Evolutionary conservation across 1,140 invertebrate species (phyloP), one percentile per base, ranked within the genome.

Genomic region (Cataglyphis hispanica): DNA sequence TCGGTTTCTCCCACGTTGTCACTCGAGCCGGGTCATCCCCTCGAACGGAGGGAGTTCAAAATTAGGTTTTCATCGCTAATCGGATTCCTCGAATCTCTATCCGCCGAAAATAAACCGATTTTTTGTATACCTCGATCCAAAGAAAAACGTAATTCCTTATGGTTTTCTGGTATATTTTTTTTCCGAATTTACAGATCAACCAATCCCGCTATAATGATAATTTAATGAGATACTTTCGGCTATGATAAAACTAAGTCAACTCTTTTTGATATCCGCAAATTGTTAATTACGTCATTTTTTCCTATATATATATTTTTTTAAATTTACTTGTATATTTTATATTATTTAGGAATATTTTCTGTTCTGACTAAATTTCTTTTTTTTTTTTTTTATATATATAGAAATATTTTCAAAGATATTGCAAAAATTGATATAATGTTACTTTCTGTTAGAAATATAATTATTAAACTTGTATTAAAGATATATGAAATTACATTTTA

Each of bases 41-140:
- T 78, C 61, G 70, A 84, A 27, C 84, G 66, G 34, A 50, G 46
- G 61, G 37, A 27, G 64, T 64, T 76, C 22, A 74, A 76, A 87
- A 89, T 87, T 86, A 90, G 85, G 66, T 90, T 90, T 90, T 90
- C 87, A 90, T 87, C 84, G 87, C 43, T 89, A 89, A 89, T 89
- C 88, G 87, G 84, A 84, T 89, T 89, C 69, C 63, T 63, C 40
- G 84, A 88, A 90, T 87, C 86, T 50, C 46, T 50, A 85, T 78
- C 66, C 60, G 77, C 72, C 77, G n/a, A 64, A 40, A 64, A 84
- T 89, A 84, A 86, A 86, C 81, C 69, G 74, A 89, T 89, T 89
- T 74, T 61, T 67, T 27, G 19, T 22, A 34, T 2, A 64, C 22
- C 31, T 46, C 61, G 19, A 66, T 8, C 34, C 50, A 6, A 46